Evolutionary conservation across 2,797 vertebrate species (phyloP).

Genomic region (Melanotaenia parkinsoni): DNA sequence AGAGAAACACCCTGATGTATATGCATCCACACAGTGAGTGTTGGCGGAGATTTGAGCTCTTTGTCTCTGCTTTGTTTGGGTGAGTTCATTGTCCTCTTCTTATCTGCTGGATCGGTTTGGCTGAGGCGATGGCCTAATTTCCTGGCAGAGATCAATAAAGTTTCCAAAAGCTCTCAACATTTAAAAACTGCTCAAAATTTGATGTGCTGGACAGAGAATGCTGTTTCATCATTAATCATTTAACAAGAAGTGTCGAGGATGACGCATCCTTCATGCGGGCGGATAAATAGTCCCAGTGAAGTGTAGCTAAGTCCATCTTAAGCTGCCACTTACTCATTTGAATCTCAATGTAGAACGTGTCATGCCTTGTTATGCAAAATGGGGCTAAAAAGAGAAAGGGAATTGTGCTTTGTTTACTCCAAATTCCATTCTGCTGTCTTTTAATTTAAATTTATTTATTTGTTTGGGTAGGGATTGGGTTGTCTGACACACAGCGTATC

Average conservation of each 20-base stretch:
- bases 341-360: slow-evolving; percentile 76
- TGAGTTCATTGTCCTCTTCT: slow-evolving; percentile 22
- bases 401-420: slow-evolving; percentile 63
- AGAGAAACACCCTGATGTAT: not conserved
- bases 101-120: slow-evolving; percentile 28
- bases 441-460: slow-evolving; percentile 54
- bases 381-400: slow-evolving; percentile 35
- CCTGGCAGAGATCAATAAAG: slow-evolving; percentile 61
- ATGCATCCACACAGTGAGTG: not conserved
- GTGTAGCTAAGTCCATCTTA: slow-evolving; percentile 63
- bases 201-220: slow-evolving; percentile 9
- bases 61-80: slow-evolving; percentile 20
- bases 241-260: slow-evolving; percentile 43
- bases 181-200: slow-evolving; percentile 7
- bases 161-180: slow-evolving; percentile 40
- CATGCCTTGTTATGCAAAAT: slow-evolving; percentile 68
- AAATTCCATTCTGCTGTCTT: slow-evolving; percentile 59
- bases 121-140: slow-evolving; percentile 43
- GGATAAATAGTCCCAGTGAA: slow-evolving; percentile 74
- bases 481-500: slow-evolving; percentile 59
- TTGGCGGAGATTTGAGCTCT: slow-evolving; percentile 22
- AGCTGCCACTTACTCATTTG: slow-evolving; percentile 71
- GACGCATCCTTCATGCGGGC: slow-evolving; percentile 30
- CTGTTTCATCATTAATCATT: slow-evolving; percentile 14
- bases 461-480: slow-evolving; percentile 50